A percentile compares a stretch with the other conserved stretches of the same genome.
phyloP scores from a whole-genome alignment of 2,113 vertebrate species.

The Sclerurus mexicanus region DNA sequence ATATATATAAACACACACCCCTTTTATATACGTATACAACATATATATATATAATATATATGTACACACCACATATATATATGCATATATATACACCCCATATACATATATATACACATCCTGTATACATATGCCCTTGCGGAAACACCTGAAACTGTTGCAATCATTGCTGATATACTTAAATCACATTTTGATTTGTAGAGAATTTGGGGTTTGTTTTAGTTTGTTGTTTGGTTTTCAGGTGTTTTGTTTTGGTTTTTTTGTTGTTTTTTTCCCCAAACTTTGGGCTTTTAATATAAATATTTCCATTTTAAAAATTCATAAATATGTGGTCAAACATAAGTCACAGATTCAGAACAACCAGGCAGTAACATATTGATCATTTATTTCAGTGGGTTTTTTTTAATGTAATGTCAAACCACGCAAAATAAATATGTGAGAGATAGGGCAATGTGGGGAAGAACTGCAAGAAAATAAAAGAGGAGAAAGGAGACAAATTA shows the following conservation, averaged over 20 bases:
- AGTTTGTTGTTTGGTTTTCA: neutral
- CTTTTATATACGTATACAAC: no score
- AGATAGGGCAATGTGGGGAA: neutral
- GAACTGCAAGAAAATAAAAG: neutral
- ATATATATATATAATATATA: neutral
- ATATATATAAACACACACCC: neutral
- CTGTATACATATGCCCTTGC: neutral
- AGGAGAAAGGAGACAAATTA: neutral
- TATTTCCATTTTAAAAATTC: slow-evolving; percentile 2
- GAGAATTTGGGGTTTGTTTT: neutral
- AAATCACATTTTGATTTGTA: neutral
- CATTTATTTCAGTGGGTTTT: neutral
- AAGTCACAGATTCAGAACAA: neutral
- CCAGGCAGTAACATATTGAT: neutral
- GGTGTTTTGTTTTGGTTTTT: neutral
- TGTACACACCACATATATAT: neutral
- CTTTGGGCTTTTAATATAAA: neutral
- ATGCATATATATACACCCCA: neutral
- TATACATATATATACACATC: no score
- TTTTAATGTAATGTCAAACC: neutral
- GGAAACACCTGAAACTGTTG: neutral
- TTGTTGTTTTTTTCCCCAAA: neutral
- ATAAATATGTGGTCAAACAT: neutral
- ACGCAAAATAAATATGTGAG: neutral
- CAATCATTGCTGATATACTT: neutral